These are phyloP conservation scores for Hafferia zeledoni DNA, from an alignment of 2,797 vertebrate species.

Conservation along the genomic window DNA sequence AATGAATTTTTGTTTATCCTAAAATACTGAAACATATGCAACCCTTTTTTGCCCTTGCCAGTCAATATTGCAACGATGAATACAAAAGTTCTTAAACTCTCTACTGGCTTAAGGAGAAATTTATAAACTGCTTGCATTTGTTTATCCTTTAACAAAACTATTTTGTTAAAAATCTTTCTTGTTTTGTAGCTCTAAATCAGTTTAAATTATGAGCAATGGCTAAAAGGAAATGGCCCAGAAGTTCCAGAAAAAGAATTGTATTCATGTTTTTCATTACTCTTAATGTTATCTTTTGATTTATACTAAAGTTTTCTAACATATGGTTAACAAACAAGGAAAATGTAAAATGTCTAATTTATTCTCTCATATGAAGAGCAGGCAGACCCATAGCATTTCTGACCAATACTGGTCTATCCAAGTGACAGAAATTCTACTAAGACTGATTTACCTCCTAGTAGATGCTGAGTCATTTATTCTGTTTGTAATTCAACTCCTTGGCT, in stretches of 20 bases:
- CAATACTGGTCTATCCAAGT: neutral
- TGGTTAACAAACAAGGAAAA: neutral
- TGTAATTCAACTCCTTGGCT: no score
- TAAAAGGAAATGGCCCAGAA: neutral
- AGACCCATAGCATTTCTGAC: neutral
- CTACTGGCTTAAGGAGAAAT: neutral
- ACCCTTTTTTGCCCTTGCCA: neutral
- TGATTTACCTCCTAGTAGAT: neutral
- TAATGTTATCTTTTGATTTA: neutral
- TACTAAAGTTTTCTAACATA: neutral
- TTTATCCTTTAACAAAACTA: neutral
- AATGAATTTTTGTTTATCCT: neutral
- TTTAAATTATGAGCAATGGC: neutral
- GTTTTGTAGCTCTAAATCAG: neutral
- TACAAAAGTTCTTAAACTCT: neutral
- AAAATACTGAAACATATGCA: neutral
- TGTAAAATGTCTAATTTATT: neutral
- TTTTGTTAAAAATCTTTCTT: neutral
- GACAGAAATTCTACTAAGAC: neutral
- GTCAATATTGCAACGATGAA: neutral
- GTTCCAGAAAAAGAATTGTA: neutral
- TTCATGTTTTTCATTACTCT: neutral
- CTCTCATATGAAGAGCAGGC: neutral
- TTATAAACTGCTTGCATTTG: rapidly evolving
- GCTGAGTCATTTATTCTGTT: no score